Evolutionary conservation across 2,888 invertebrate species (phyloP).

Genomic region (Plagiodera versicolora): DNA sequence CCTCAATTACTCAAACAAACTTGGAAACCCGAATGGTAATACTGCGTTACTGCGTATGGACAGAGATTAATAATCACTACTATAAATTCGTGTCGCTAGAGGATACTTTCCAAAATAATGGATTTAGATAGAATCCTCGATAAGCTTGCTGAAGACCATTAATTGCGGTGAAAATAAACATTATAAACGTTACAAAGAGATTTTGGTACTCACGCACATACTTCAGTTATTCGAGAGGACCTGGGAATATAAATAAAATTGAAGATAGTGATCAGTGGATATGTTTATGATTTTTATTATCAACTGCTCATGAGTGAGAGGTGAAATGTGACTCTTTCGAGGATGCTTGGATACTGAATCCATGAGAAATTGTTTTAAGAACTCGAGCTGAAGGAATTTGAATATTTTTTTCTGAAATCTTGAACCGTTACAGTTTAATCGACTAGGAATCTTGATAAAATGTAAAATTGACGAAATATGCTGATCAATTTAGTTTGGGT

Average conservation of each 20-base stretch:
- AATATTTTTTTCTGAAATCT: too few species aligned
- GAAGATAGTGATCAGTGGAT: conserved; percentile 21
- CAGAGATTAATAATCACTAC: conserved; percentile 5
- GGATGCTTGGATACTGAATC: background rate
- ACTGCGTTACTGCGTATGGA: background rate
- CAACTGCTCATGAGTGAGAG: background rate
- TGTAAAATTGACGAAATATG: too few species aligned
- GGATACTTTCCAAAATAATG: conserved; percentile 17
- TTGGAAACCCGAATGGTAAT: background rate
- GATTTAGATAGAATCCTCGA: conserved; percentile 23
- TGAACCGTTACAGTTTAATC: too few species aligned
- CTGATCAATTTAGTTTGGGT: too few species aligned
- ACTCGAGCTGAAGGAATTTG: too few species aligned
- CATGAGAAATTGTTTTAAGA: background rate
- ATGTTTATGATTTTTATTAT: conserved; percentile 25
- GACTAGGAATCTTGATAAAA: too few species aligned
- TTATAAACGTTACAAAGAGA: conserved; percentile 17
- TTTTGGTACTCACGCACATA: conserved; percentile 21
- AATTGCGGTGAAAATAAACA: conserved; percentile 28
- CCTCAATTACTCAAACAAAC: background rate
- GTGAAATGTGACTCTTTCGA: conserved; percentile 12
- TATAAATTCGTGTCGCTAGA: conserved; percentile 14
- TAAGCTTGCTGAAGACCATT: conserved; percentile 21
- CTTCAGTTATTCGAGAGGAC: conserved; percentile 26
- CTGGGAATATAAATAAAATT: conserved; percentile 24